phyloP scores from a whole-genome alignment of 2,113 vertebrate species.

The Martes martes region DNA sequence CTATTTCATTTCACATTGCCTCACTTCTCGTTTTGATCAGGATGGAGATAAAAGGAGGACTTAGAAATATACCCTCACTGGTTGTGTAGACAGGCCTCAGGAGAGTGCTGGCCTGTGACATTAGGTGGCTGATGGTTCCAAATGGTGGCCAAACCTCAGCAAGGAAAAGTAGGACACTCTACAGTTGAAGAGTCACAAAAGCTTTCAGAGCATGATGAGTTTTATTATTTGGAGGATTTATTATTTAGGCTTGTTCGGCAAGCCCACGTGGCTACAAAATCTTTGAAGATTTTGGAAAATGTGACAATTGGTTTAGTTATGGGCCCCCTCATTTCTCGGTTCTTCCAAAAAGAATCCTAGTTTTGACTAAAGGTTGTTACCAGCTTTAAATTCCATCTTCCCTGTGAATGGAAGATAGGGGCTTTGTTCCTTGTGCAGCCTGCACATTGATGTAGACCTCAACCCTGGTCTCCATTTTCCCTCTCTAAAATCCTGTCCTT shows the following conservation, averaged over 20 bases:
- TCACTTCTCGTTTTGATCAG: background rate
- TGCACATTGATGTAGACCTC: background rate
- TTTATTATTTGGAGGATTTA: background rate
- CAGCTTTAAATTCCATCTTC: background rate
- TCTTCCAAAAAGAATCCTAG: background rate
- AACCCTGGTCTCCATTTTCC: background rate
- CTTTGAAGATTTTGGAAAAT: constrained; percentile 11
- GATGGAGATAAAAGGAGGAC: background rate
- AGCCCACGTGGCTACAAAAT: background rate
- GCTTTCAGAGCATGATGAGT: background rate
- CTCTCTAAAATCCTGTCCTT: background rate
- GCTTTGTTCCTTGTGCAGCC: constrained; percentile 9
- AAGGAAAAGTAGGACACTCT: background rate
- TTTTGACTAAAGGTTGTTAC: background rate
- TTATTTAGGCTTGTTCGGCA: background rate
- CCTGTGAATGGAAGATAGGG: background rate
- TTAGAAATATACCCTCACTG: background rate
- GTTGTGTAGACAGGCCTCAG: background rate
- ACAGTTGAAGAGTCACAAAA: background rate
- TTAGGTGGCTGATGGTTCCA: background rate
- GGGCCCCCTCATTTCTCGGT: background rate
- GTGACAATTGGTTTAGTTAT: background rate
- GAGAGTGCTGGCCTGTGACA: background rate
- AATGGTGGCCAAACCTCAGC: background rate
- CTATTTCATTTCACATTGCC: background rate